Evolutionary conservation across 2,797 vertebrate species (phyloP), one percentile per base, ranked within the genome.

Genomic region (Otolemur crassicaudatus): DNA sequence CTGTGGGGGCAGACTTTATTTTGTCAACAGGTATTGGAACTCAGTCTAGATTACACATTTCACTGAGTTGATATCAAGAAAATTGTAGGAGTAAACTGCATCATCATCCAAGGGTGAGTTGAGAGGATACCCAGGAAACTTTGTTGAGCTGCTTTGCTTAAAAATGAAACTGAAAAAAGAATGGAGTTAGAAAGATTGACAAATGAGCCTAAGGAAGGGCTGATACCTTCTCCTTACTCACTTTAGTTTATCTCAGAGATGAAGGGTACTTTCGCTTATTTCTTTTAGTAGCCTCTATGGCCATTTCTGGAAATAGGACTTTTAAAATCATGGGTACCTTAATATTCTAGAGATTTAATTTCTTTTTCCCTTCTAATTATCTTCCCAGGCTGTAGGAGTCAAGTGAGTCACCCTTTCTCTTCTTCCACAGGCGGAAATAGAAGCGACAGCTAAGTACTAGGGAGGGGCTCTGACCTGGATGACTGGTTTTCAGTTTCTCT

Each of bases 321-420:
- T 75, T 90, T 75, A 88, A 88, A 96, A 87, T 96, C 94, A 46
- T 53, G 56, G 91, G 40, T n/a, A 86, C 53, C 43, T 96, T 23
- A 13, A 80, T 85, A 91, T 87, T 93, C 37, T 87, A 56, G 92
- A 77, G 96, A 93, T 94, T 96, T 96, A 70, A 94, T 94, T 93
- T 95, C 63, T 91, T 96, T 97, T 92, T 87, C 89, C 92, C 72
- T 95, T 96, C 40, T 96, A 96, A 97, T 97, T 97, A 94, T 96
- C 96, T 92, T 97, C 94, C 82, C 46, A 95, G 94, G 93, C 87
- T 89, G 93, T 93, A 88, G 97, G 95, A 92, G 96, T 94, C 87
- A 58, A 97, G 46, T 97, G 97, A 97, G 87, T 97, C 98, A 96
- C 95, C 94, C 93, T 92, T 96, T 96, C 92, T 94, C 82, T 46